Conservation (phyloP, 2,113 vertebrate genomes). For the Danionella cerebrum region DNA sequence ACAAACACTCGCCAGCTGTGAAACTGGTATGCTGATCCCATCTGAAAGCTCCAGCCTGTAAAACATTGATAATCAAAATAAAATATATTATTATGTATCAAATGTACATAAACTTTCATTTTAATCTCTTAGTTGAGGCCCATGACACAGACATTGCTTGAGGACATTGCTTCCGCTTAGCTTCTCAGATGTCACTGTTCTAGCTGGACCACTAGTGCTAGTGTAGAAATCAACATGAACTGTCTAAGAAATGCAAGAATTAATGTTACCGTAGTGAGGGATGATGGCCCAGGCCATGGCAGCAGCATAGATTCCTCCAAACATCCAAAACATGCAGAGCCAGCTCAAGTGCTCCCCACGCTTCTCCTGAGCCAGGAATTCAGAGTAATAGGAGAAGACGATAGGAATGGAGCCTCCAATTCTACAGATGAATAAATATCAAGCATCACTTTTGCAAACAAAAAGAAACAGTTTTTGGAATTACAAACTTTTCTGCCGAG, state of each 20-base stretch:
- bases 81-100: too few relatives aligned
- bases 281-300: slow-evolving; percentile 99
- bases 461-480: too few relatives aligned
- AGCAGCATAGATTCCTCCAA: slow-evolving; percentile 91
- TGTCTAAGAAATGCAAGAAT: too few relatives aligned
- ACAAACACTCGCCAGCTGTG: slow-evolving; percentile 99
- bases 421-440: slow-evolving; percentile 48
- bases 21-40: slow-evolving; percentile 97
- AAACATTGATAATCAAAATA: background rate
- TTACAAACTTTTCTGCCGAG: too few relatives aligned
- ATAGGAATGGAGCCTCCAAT: slow-evolving; percentile 96
- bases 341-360: slow-evolving; percentile 94
- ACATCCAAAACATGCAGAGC: slow-evolving; percentile 99
- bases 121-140: too few relatives aligned
- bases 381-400: slow-evolving; percentile 95
- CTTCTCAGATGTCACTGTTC: too few relatives aligned
- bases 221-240: too few relatives aligned
- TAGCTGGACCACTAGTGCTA: too few relatives aligned
- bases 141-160: too few relatives aligned
- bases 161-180: too few relatives aligned
- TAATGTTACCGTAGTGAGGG: slow-evolving; percentile 93
- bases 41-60: slow-evolving; percentile 96
- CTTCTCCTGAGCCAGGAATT: slow-evolving; percentile 97
- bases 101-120: too few relatives aligned
- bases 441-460: background rate